These are phyloP conservation scores for Drosophila pectinifera DNA, from an alignment of 1,140 invertebrate species.

Conservation along the genomic window DNA sequence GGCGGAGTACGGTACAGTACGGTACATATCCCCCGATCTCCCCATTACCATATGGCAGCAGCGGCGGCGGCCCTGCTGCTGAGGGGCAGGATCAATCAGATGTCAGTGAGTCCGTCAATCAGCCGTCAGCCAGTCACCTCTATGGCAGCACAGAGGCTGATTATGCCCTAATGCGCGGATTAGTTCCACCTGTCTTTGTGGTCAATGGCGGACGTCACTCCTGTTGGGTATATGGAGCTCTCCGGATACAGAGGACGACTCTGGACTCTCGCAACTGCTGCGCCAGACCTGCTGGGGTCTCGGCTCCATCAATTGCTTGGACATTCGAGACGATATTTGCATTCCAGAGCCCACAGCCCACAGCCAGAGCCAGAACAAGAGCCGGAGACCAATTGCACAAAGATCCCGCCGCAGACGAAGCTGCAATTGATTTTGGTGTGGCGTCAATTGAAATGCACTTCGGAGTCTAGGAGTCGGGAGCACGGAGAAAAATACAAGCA, in stretches of 20 bases:
- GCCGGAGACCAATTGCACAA: conserved; percentile 45
- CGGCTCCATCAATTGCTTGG: conserved; percentile 42
- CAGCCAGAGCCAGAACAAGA: not conserved
- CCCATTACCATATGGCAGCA: conserved; percentile 35
- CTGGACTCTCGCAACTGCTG: conserved; percentile 3
- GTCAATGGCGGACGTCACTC: conserved; percentile 40
- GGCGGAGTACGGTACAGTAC: conserved; percentile 32
- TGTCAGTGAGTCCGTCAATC: conserved; percentile 8
- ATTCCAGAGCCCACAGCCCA: conserved; percentile 33
- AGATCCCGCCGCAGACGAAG: conserved; percentile 51
- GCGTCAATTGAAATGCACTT: conserved; percentile 76
- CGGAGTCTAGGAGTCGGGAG: conserved; percentile 45
- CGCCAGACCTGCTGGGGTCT: conserved; percentile 60
- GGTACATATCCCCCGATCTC: conserved; percentile 39
- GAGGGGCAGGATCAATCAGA: conserved; percentile 28
- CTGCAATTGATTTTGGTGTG: conserved; percentile 73
- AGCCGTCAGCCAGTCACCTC: conserved; percentile 13
- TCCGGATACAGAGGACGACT: not conserved
- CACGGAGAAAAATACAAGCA: conserved; percentile 26
- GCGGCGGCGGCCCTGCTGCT: too few relatives aligned
- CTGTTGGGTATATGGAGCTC: not conserved
- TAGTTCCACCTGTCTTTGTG: conserved; percentile 24
- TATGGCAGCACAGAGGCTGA: conserved; percentile 9
- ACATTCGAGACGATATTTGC: conserved; percentile 50
- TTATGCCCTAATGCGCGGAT: conserved; percentile 30